phyloP scores from a whole-genome alignment of 2,888 invertebrate species.

The Nudaria mundana region DNA sequence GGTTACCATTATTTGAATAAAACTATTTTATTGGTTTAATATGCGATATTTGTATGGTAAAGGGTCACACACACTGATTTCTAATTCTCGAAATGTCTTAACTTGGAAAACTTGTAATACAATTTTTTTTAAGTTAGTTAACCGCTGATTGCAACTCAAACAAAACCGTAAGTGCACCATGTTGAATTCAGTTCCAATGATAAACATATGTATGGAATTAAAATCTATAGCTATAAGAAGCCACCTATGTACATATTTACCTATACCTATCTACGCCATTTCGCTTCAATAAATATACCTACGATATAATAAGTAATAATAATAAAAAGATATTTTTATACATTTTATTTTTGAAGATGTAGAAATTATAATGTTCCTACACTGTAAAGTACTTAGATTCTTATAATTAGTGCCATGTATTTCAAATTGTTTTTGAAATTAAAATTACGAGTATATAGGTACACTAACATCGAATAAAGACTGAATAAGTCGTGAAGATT shows the following conservation, averaged over 20 bases:
- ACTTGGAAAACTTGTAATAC: too few relatives aligned
- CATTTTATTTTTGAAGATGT: constrained; percentile 53
- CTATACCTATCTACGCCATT: constrained; percentile 49
- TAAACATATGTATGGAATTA: constrained; percentile 21
- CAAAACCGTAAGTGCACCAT: constrained; percentile 1
- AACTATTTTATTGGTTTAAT: too few relatives aligned
- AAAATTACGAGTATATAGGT: constrained; percentile 17
- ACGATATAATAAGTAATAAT: too few relatives aligned
- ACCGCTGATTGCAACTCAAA: too few relatives aligned
- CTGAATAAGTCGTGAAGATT: constrained; percentile 53
- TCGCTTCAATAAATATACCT: constrained; percentile 43
- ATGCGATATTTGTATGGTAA: too few relatives aligned
- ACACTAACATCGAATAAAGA: constrained; percentile 69
- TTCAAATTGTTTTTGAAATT: constrained; percentile 35
- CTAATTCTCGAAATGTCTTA: too few relatives aligned
- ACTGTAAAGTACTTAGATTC: constrained; percentile 55
- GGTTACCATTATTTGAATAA: too few relatives aligned
- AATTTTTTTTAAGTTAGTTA: too few relatives aligned
- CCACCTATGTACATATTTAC: constrained; percentile 14
- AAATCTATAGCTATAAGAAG: constrained; percentile 15
- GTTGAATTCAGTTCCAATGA: constrained; percentile 2
- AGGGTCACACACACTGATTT: constrained; percentile 3
- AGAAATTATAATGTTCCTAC: constrained; percentile 64
- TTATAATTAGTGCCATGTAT: constrained; percentile 65
- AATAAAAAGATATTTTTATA: constrained; percentile 57